These are phyloP conservation scores for Alviniconcha strummeri DNA, from an alignment of 2,888 invertebrate genomes.

Conservation along the genomic window DNA sequence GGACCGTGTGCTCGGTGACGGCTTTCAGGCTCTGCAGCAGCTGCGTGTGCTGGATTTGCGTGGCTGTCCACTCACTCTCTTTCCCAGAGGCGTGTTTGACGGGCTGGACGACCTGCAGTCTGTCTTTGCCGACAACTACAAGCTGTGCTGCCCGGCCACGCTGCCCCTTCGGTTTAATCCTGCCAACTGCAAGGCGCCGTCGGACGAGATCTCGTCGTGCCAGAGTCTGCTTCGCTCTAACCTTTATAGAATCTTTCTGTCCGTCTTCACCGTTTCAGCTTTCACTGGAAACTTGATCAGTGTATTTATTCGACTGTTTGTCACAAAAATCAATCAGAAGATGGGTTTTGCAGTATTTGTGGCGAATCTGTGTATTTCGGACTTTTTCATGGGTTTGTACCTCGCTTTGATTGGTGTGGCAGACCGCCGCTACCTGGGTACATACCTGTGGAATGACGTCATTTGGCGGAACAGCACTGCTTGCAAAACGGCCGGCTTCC, in stretches of 20 bases:
- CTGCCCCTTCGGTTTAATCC: neutral
- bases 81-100: neutral
- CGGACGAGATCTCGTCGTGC: constrained; percentile 37
- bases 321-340: neutral
- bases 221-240: constrained; percentile 29
- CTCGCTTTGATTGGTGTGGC: constrained; percentile 23
- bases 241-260: constrained; percentile 28
- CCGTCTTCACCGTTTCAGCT: constrained; percentile 30
- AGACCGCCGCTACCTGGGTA: constrained; percentile 7
- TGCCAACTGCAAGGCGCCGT: constrained; percentile 32
- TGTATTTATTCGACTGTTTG: constrained; percentile 22
- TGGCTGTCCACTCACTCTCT: neutral
- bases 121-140: constrained; percentile 17
- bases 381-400: constrained; percentile 20
- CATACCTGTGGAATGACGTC: constrained; percentile 14
- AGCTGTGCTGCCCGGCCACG: constrained; percentile 11
- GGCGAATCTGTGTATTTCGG: neutral
- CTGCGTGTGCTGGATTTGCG: constrained; percentile 25
- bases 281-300: constrained; percentile 32
- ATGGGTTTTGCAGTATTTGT: constrained; percentile 2
- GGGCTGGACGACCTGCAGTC: neutral
- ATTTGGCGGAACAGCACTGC: neutral
- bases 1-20: neutral
- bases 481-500: constrained; percentile 17
- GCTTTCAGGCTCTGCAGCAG: constrained; percentile 12